These are phyloP conservation scores for Serrognathus titanus DNA, from an alignment of 2,888 invertebrate genomes.

Conservation along the genomic window DNA sequence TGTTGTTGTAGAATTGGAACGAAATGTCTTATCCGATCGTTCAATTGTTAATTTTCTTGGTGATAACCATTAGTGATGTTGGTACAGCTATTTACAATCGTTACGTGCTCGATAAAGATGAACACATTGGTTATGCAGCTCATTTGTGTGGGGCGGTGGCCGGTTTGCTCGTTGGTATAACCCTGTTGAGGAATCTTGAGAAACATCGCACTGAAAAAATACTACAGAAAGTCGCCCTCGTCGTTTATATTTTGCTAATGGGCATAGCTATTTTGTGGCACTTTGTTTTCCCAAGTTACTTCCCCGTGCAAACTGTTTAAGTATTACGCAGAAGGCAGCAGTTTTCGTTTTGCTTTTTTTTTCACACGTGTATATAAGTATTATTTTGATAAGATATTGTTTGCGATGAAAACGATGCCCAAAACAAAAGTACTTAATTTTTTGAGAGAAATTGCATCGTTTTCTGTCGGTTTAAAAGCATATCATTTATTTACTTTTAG, in stretches of 20 bases:
- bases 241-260: conserved; percentile 68
- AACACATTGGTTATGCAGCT: conserved; percentile 89
- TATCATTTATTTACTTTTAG: too few relatives aligned
- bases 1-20: conserved; percentile 80
- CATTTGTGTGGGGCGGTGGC: conserved; percentile 90
- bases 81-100: conserved; percentile 89
- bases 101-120: conserved; percentile 68
- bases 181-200: conserved; percentile 63
- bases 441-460: too few relatives aligned
- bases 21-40: conserved; percentile 94
- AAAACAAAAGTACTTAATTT: too few relatives aligned
- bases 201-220: conserved; percentile 76
- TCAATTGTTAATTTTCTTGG: conserved; percentile 76
- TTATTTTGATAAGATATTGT: too few relatives aligned
- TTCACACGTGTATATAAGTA: too few relatives aligned
- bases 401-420: too few relatives aligned
- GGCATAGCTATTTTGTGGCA: conserved; percentile 70
- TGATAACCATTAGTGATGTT: conserved; percentile 79
- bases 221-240: conserved; percentile 77
- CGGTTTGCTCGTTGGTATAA: conserved; percentile 65
- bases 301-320: conserved; percentile 28
- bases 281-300: conserved; percentile 60
- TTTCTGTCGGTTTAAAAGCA: too few relatives aligned
- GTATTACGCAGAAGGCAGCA: neutral
- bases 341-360: too few relatives aligned